phyloP scores from a whole-genome alignment of 2,113 vertebrate genomes.

The Sceloporus undulatus region DNA sequence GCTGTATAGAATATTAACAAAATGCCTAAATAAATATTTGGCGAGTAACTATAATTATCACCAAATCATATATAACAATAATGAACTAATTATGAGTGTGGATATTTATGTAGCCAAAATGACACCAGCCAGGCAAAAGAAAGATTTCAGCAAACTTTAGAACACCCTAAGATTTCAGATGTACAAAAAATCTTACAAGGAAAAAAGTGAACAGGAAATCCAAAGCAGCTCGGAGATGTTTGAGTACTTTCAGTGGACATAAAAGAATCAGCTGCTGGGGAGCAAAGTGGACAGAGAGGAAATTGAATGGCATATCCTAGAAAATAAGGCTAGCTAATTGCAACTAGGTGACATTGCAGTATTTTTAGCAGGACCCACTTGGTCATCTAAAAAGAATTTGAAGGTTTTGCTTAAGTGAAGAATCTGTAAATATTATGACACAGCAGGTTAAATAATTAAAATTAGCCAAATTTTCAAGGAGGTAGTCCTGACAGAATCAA shows the following conservation, averaged over 20 bases:
- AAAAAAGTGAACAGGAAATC: neutral
- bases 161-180: neutral
- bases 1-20: neutral
- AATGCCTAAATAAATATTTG: neutral
- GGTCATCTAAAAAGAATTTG: neutral
- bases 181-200: neutral
- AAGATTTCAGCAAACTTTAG: neutral
- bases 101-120: neutral
- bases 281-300: neutral
- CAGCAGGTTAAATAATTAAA: neutral
- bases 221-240: neutral
- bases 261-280: neutral
- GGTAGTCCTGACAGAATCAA: conserved; percentile 19
- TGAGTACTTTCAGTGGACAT: neutral
- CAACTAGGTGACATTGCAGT: neutral
- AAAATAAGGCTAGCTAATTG: neutral
- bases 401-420: neutral
- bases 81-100: neutral
- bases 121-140: neutral
- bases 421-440: neutral
- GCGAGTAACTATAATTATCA: neutral
- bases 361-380: neutral
- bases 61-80: neutral
- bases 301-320: neutral
- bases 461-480: neutral